These are phyloP conservation scores for Phalloptychus januarius DNA, from an alignment of 2,797 vertebrate species.

Conservation along the genomic window DNA sequence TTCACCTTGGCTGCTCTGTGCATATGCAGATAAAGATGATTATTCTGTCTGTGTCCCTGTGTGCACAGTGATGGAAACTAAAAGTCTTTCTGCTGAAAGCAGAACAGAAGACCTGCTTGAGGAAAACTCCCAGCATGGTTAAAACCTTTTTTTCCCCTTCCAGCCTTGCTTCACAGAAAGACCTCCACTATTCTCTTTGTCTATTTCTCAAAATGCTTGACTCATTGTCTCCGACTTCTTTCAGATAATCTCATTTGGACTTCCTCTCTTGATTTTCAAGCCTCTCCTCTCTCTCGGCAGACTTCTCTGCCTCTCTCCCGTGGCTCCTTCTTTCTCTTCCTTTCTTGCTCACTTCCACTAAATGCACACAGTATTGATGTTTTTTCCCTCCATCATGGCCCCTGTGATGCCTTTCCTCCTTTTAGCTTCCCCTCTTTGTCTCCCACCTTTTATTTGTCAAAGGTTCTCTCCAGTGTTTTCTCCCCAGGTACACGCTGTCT, in stretches of 20 bases:
- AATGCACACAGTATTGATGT: slow-evolving; percentile 75
- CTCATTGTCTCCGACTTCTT: slow-evolving; percentile 75
- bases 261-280: slow-evolving; percentile 71
- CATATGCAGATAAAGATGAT: slow-evolving; percentile 25
- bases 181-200: slow-evolving; percentile 63
- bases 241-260: slow-evolving; percentile 78
- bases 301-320: slow-evolving; percentile 59
- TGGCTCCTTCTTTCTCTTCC: slow-evolving; percentile 62
- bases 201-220: slow-evolving; percentile 60
- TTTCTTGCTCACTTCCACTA: slow-evolving; percentile 62
- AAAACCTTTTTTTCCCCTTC: slow-evolving; percentile 28
- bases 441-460: slow-evolving; percentile 74
- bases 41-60: slow-evolving; percentile 29
- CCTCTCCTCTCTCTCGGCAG: slow-evolving; percentile 60
- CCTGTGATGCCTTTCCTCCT: slow-evolving; percentile 72
- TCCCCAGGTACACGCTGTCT: slow-evolving; percentile 65
- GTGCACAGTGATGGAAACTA: slow-evolving; percentile 38
- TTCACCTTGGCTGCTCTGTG: slow-evolving; percentile 28
- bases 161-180: slow-evolving; percentile 56
- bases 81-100: slow-evolving; percentile 50
- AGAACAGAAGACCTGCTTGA: slow-evolving; percentile 43
- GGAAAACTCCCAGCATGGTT: slow-evolving; percentile 31
- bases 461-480: slow-evolving; percentile 69
- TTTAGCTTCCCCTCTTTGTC: slow-evolving; percentile 72
- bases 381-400: slow-evolving; percentile 68